phyloP scores from a whole-genome alignment of 2,113 vertebrate species.

The Rhadina sibilatrix region DNA sequence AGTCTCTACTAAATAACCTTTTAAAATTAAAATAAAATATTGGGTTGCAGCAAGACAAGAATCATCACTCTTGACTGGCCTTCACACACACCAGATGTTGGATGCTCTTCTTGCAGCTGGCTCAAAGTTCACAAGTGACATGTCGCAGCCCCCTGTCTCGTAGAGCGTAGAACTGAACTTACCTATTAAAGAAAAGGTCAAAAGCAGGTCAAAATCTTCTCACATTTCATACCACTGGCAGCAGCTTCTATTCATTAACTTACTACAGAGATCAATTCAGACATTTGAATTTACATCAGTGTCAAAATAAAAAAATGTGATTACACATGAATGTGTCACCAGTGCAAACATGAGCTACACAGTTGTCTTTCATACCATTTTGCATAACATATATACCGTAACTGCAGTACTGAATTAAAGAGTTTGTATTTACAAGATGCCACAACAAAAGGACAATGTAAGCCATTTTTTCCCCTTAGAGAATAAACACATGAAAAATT shows the following conservation, averaged over 20 bases:
- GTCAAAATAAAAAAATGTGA: not conserved
- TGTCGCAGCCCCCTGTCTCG: constrained; percentile 92
- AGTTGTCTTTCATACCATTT: not conserved
- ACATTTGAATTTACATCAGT: not conserved
- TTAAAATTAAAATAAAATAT: not conserved
- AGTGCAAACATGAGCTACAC: not conserved
- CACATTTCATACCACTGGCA: not conserved
- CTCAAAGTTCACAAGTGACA: constrained; percentile 98
- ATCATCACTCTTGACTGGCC: constrained; percentile 33
- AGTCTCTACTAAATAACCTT: not conserved
- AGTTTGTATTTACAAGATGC: not conserved
- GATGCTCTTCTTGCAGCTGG: constrained; percentile 96
- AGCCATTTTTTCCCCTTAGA: rapidly evolving
- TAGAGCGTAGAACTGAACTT: constrained; percentile 95
- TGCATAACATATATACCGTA: not conserved
- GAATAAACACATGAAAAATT: not conserved
- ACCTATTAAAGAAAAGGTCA: constrained; percentile 77
- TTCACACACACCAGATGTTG: constrained; percentile 91
- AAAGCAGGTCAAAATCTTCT: constrained; percentile 35
- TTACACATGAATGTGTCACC: not conserved
- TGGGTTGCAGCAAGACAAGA: constrained; percentile 35
- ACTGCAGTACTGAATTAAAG: not conserved
- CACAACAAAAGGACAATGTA: not conserved
- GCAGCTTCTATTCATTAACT: not conserved
- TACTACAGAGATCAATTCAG: not conserved